Evolutionary conservation across 1,140 invertebrate genomes (phyloP), one percentile per base, ranked within the genome.

Genomic region (Drosophila guanche): DNA sequence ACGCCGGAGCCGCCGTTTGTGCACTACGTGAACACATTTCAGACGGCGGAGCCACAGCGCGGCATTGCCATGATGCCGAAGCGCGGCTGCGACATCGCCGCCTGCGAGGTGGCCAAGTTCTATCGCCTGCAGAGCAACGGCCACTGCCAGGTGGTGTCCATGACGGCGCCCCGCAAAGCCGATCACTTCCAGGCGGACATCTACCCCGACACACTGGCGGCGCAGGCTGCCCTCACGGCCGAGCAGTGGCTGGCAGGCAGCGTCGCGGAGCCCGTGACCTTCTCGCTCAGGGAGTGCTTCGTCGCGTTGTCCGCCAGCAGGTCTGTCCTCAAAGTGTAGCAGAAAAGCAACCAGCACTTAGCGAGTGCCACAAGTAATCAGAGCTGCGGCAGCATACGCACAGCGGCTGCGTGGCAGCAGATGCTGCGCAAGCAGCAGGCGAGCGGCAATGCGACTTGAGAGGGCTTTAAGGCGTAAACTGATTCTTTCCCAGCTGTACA

Each of bases 41-140:
- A 97, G 93, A 97, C 97, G 25, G 96, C 97, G 12, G 97, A 99
- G 92, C 98, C 99, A 53, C 98, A 99, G 91, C 94, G 98, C 94
- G 98, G 98, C 88, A 96, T 99, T 88, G 98, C 98, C 68, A 96
- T 98, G 94, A 99, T 99, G 98, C 98, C 98, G 70, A 99, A 99
- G 93, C 93, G 98, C 89, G 99, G 98, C 62, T 96, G 97, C 92
- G 98, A 99, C 92, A 96, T 98, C 42, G 96, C 95, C 61, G 95
- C 94, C 48, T 98, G 97, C 93, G 97, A 98, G 94, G 98, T 98
- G 79, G 93, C 95, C 63, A 94, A 97, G 92, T 98, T 99, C 92
- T 99, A 98, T 94, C 95, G 99, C 90, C 94, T 99, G 54, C 99
- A 99, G 91, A 98, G 99, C 91, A 98, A 97, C 70, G 98, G 98